Percentiles rank a stretch among this genome's conserved stretches.
Evolutionary conservation across 1,140 invertebrate species (phyloP).

Genomic region (Drosophila malerkotliana): DNA sequence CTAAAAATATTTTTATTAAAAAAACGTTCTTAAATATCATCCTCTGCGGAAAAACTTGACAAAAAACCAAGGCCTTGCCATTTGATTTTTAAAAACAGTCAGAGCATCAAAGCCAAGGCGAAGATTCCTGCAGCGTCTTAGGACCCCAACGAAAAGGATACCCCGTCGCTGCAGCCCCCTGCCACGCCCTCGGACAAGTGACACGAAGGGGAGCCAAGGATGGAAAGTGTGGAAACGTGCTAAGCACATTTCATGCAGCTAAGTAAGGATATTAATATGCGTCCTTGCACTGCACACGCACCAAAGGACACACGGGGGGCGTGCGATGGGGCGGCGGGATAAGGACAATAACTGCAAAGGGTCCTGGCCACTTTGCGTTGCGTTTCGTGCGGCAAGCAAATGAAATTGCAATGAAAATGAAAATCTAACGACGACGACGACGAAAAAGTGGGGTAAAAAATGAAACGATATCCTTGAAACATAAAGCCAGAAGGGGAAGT

Average conservation of each 20-base stretch:
- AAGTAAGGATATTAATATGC: slow-evolving; percentile 82
- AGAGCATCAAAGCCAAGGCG: neutral
- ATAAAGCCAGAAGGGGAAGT: slow-evolving; percentile 26
- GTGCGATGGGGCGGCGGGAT: neutral
- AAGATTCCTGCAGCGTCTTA: slow-evolving; percentile 20
- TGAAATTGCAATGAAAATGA: slow-evolving; percentile 82
- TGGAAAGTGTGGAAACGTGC: slow-evolving; percentile 62
- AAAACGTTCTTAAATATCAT: slow-evolving; percentile 1
- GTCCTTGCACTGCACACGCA: slow-evolving; percentile 66
- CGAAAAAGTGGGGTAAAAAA: slow-evolving; percentile 71
- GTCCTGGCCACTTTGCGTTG: slow-evolving; percentile 70
- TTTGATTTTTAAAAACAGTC: neutral
- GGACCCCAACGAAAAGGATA: slow-evolving; percentile 1
- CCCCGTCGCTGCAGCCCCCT: neutral
- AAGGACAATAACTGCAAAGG: slow-evolving; percentile 9
- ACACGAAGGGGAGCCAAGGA: neutral
- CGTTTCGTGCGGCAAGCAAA: slow-evolving; percentile 74
- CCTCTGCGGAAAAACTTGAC: no score
- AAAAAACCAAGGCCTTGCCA: neutral
- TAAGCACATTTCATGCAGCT: slow-evolving; percentile 69
- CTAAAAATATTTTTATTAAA: slow-evolving; percentile 7
- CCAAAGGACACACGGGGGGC: slow-evolving; percentile 24
- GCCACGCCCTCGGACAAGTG: slow-evolving; percentile 5
- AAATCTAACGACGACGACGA: slow-evolving; percentile 68
- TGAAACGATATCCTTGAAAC: slow-evolving; percentile 76